phyloP scores from a whole-genome alignment of 2,797 vertebrate genomes.

The Chiroxiphia lanceolata region DNA sequence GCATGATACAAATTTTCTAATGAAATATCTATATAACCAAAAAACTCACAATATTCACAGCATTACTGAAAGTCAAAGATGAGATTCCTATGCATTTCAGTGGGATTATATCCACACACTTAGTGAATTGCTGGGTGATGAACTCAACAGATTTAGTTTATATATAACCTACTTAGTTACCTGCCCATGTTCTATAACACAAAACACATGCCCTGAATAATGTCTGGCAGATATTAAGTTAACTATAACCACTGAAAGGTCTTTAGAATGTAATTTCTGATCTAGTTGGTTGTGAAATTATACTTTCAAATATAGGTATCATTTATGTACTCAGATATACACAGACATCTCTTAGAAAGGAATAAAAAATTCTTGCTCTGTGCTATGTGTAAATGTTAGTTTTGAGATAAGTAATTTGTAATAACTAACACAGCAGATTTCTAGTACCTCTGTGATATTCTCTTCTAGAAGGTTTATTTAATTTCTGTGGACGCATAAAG shows the following conservation, averaged over 20 bases:
- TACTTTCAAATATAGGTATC: background rate
- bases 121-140: background rate
- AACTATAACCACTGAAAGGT: background rate
- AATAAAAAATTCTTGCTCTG: background rate
- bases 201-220: background rate
- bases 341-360: background rate
- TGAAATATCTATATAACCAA: background rate
- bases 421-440: background rate
- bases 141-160: background rate
- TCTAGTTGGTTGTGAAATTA: background rate
- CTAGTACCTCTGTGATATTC: background rate
- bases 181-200: background rate
- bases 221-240: background rate
- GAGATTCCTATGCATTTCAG: background rate
- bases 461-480: background rate
- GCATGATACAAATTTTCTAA: background rate
- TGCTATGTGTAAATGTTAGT: background rate
- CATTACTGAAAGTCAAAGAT: background rate
- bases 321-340: background rate
- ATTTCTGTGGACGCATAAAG: background rate
- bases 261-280: background rate
- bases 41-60: background rate
- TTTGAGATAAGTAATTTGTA: background rate
- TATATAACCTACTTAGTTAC: background rate
- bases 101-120: background rate